A percentile compares a stretch with the other conserved stretches of the same genome.
These are phyloP conservation scores for Eumaeus atala DNA, from an alignment of 1,140 invertebrate genomes.

Conservation along the genomic window DNA sequence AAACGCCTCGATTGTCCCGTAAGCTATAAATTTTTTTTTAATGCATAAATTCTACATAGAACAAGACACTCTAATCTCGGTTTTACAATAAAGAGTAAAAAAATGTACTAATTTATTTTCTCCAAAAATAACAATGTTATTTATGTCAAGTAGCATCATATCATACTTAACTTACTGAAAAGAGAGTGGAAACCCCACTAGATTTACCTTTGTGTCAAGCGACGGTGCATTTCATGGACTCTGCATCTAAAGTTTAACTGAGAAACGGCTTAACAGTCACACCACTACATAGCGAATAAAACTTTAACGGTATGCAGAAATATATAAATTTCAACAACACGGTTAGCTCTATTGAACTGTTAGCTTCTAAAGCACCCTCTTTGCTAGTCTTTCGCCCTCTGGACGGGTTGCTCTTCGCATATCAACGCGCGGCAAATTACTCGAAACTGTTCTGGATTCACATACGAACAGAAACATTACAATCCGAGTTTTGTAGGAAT, in stretches of 20 bases:
- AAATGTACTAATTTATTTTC: no score
- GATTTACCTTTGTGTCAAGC: conserved; percentile 19
- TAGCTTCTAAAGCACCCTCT: background rate
- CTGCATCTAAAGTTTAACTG: background rate
- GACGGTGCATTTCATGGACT: conserved; percentile 20
- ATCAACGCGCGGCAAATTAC: background rate
- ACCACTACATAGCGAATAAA: no score
- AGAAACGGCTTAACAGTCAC: background rate
- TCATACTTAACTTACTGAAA: conserved; percentile 10
- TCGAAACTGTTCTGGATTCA: conserved; percentile 3
- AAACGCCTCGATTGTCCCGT: no score
- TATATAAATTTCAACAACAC: no score
- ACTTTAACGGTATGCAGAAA: no score
- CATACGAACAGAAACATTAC: background rate
- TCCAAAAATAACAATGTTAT: no score
- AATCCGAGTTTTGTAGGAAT: background rate
- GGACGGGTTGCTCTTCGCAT: conserved; percentile 5
- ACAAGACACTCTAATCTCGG: no score
- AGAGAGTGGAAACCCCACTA: conserved; percentile 2
- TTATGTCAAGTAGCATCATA: background rate
- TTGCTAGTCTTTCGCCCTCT: conserved; percentile 2
- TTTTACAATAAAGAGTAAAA: no score
- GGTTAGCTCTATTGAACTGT: background rate
- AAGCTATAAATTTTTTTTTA: no score
- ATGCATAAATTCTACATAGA: no score